Conservation (phyloP, 1,140 invertebrate species). For the Orius insidiosus region DNA sequence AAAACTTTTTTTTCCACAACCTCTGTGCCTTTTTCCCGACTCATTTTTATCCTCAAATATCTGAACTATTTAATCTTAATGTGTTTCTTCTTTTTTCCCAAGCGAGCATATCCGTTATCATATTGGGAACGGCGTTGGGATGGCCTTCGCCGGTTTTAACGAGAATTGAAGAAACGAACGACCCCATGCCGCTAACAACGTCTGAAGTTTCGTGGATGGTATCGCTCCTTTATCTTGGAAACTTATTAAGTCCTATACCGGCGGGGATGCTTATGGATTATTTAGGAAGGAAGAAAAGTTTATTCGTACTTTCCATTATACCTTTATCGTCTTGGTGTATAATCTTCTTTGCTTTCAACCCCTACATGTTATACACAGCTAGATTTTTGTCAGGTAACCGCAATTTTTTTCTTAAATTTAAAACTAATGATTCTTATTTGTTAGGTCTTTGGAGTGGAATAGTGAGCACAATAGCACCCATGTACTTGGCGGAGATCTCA, state of each 20-base stretch:
- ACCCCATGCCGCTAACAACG: conserved; percentile 10
- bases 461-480: conserved; percentile 31
- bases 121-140: conserved; percentile 44
- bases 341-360: conserved; percentile 24
- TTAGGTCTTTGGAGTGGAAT: conserved; percentile 31
- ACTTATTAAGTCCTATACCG: conserved; percentile 17
- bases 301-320: conserved; percentile 43
- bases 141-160: conserved; percentile 56
- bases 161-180: conserved; percentile 6
- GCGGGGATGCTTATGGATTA: conserved; percentile 43
- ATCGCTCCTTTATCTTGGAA: conserved; percentile 16
- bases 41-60: no score
- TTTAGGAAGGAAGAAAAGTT: conserved; percentile 47
- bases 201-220: conserved; percentile 19
- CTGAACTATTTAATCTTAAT: neutral
- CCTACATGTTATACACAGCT: conserved; percentile 14
- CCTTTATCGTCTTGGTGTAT: conserved; percentile 32
- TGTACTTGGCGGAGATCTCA: conserved; percentile 46
- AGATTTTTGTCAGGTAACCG: conserved; percentile 17
- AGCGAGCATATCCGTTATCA: conserved; percentile 20
- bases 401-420: no score
- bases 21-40: no score
- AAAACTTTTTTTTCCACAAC: no score
- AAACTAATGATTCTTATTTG: neutral
- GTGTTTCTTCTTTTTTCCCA: conserved; percentile 16